phyloP scores from a whole-genome alignment of 2,113 vertebrate genomes.

The Papio anubis region DNA sequence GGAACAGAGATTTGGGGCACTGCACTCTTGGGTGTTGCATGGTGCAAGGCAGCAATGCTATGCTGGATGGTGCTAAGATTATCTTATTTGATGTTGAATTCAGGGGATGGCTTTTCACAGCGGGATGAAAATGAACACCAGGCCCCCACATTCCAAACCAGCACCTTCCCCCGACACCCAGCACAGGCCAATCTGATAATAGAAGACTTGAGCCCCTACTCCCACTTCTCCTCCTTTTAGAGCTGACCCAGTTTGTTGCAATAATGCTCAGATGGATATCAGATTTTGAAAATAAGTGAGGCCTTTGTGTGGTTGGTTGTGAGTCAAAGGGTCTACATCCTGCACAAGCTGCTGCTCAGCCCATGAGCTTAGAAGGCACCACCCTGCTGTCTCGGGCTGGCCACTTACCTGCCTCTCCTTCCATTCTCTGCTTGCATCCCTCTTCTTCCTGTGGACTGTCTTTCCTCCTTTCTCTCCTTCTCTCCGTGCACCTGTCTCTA shows the following conservation, averaged over 20 bases:
- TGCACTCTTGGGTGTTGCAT: not conserved
- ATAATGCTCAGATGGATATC: not conserved
- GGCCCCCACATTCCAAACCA: not conserved
- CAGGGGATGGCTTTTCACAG: not conserved
- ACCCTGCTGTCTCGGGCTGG: accelerated
- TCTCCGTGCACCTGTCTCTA: no score
- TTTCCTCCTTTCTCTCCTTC: no score
- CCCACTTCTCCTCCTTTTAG: not conserved
- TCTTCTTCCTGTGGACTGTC: not conserved
- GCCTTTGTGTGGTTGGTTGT: not conserved
- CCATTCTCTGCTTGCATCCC: not conserved
- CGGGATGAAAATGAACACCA: not conserved
- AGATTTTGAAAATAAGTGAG: not conserved
- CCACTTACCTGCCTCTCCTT: accelerated
- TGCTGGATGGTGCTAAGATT: not conserved
- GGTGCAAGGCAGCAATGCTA: accelerated
- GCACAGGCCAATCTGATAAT: not conserved
- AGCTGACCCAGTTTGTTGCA: constrained; percentile 10
- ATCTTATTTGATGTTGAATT: not conserved
- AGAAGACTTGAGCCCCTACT: not conserved
- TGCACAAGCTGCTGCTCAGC: not conserved
- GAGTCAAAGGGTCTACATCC: not conserved
- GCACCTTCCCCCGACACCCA: not conserved
- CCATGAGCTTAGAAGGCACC: accelerated
- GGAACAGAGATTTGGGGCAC: not conserved